A percentile compares a stretch with the other conserved stretches of the same genome.
These are phyloP conservation scores for Syritta pipiens DNA, from an alignment of 2,888 invertebrate genomes.

Conservation along the genomic window DNA sequence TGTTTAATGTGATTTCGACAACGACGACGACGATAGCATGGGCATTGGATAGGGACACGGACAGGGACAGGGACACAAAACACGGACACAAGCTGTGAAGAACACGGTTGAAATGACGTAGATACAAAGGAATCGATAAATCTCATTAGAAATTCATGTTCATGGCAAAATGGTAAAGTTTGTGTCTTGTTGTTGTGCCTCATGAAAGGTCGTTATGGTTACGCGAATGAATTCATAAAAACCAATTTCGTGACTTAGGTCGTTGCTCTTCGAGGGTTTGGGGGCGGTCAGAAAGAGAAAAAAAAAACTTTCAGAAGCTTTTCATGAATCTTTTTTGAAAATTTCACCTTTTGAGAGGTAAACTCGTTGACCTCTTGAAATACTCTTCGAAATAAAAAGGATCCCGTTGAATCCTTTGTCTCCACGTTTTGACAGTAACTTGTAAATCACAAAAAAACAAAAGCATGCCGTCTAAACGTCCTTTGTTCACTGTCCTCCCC, in stretches of 20 bases:
- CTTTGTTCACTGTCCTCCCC: too few relatives aligned
- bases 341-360: background rate
- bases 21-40: too few relatives aligned
- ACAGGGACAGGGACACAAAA: too few relatives aligned
- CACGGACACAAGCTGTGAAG: conserved; percentile 15
- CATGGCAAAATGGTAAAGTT: conserved; percentile 18
- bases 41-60: too few relatives aligned
- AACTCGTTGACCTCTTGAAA: conserved; percentile 31
- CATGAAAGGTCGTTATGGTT: conserved; percentile 51
- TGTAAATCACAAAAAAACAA: conserved; percentile 35
- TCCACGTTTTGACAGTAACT: conserved; percentile 57
- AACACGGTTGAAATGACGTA: conserved; percentile 22
- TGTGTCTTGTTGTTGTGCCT: conserved; percentile 16
- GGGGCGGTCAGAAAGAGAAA: background rate
- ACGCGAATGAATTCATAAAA: conserved; percentile 29
- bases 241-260: conserved; percentile 54
- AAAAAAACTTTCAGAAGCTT: background rate
- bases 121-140: conserved; percentile 56
- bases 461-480: conserved; percentile 42
- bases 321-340: conserved; percentile 3
- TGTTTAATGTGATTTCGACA: conserved; percentile 41
- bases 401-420: conserved; percentile 10
- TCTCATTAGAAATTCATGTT: conserved; percentile 40
- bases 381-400: background rate
- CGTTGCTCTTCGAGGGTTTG: conserved; percentile 37